Base-by-base conservation (phyloP, 2,888 invertebrate species). In the Altica lythri region DNA sequence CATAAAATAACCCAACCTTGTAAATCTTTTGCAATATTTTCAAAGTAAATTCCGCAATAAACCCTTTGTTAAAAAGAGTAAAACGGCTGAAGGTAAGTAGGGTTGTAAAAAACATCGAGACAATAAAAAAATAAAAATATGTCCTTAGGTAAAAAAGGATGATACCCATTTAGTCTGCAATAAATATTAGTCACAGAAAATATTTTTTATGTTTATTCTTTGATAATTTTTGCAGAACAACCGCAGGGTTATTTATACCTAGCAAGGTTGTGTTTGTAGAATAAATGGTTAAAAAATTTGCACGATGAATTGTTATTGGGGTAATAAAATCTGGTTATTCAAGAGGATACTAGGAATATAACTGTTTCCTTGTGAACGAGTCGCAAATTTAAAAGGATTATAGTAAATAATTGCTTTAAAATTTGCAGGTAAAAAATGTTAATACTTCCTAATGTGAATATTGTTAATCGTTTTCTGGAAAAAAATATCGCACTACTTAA, bases 101-200 rank as follows among this genome's bases (percentile, higher is more conserved):
- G 64, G 60, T 67, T 68, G 68, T 68, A 67, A 69, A 68, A 63
- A 53, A 45, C 18, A 13, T 18, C 56, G 32, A 54, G 60, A 62
- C 64, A 64, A 57, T 53, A 38, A 42, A 44, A 47, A n/a, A n/a
- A n/a, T n/a, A n/a, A n/a, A n/a, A n/a, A n/a, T n/a, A 42, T 25
- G 46, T 53, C 55, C 52, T 57, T 53, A 57, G 58, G 57, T 54
- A 49, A 60, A 62, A 62, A 62, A 60, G 57, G 22, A 34, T 27
- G 51, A 47, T 42, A 30, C 48, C 37, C 43, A 47, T 54, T 59
- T 45, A 32, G 37, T 42, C 17, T 22, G 57, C 54, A 56, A 62
- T 59, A 62, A 62, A 61, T 57, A 55, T 54, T 46, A 56, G 54
- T 55, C 58, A 47, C 49, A 34, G 48, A 42, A 55, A 53, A 61